phyloP scores from a whole-genome alignment of 2,797 vertebrate genomes.

The Zalophus californianus region DNA sequence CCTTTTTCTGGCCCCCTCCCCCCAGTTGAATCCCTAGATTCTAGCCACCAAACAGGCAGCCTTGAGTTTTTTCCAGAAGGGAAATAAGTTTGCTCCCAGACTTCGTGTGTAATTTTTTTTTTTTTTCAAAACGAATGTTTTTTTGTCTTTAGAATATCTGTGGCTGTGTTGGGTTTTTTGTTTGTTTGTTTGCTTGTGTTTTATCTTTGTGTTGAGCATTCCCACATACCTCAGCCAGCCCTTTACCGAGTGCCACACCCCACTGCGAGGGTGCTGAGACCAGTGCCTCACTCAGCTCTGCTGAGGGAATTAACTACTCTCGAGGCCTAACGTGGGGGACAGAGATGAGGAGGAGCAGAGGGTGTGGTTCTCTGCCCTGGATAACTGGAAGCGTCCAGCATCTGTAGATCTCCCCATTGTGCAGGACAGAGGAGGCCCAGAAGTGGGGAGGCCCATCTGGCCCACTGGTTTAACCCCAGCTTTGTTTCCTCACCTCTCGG shows the following conservation, averaged over 20 bases:
- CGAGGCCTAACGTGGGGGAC: neutral
- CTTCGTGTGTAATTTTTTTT: neutral
- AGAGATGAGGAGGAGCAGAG: neutral
- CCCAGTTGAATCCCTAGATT: neutral
- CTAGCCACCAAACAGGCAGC: neutral
- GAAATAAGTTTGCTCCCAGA: neutral
- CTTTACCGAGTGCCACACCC: neutral
- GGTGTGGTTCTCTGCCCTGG: neutral
- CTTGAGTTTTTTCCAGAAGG: conserved; percentile 8
- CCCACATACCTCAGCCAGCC: rapidly evolving
- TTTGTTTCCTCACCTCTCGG: neutral
- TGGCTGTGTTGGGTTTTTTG: neutral
- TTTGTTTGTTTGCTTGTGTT: neutral
- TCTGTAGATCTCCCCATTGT: neutral
- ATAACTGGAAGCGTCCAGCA: neutral
- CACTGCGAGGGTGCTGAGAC: neutral
- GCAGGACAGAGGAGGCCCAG: neutral
- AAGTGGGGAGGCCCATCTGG: neutral
- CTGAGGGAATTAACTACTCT: neutral
- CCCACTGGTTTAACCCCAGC: neutral
- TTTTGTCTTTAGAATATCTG: neutral
- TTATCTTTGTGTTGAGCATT: neutral
- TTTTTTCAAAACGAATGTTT: neutral
- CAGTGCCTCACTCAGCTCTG: neutral
- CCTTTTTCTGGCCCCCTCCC: neutral